phyloP scores from a whole-genome alignment of 2,888 invertebrate species.

The Portevinia maculata region DNA sequence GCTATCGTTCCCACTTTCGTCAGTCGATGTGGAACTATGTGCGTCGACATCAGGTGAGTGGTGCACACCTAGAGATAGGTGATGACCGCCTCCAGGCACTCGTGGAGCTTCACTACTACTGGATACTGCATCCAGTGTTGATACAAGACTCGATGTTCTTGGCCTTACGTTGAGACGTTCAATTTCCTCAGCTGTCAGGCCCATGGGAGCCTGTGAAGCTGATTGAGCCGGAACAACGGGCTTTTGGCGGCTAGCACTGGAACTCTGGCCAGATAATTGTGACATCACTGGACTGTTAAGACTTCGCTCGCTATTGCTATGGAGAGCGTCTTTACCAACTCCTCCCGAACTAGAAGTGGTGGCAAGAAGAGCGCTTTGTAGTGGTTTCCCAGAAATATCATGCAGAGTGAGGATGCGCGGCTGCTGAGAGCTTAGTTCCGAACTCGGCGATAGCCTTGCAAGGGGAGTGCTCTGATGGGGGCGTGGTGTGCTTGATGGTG shows the following conservation, averaged over 20 bases:
- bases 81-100: conserved; percentile 87
- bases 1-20: conserved; percentile 97
- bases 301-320: conserved; percentile 95
- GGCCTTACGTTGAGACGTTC: conserved; percentile 94
- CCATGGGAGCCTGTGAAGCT: conserved; percentile 89
- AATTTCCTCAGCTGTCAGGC: conserved; percentile 96
- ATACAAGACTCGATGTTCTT: conserved; percentile 94
- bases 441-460: conserved; percentile 94
- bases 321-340: conserved; percentile 93
- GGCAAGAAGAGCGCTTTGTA: conserved; percentile 94
- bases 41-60: conserved; percentile 89
- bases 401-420: conserved; percentile 96
- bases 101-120: conserved; percentile 92
- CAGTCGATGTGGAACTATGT: conserved; percentile 92
- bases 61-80: conserved; percentile 88
- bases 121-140: conserved; percentile 96
- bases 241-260: conserved; percentile 90
- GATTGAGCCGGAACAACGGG: conserved; percentile 88
- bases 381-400: conserved; percentile 96
- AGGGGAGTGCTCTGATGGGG: conserved; percentile 95
- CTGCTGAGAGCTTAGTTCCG: conserved; percentile 95
- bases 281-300: conserved; percentile 97
- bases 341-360: conserved; percentile 95
- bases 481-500: conserved; percentile 87
- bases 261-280: conserved; percentile 93